Evolutionary conservation across 2,888 invertebrate genomes (phyloP).

Genomic region (Volucella inanis): DNA sequence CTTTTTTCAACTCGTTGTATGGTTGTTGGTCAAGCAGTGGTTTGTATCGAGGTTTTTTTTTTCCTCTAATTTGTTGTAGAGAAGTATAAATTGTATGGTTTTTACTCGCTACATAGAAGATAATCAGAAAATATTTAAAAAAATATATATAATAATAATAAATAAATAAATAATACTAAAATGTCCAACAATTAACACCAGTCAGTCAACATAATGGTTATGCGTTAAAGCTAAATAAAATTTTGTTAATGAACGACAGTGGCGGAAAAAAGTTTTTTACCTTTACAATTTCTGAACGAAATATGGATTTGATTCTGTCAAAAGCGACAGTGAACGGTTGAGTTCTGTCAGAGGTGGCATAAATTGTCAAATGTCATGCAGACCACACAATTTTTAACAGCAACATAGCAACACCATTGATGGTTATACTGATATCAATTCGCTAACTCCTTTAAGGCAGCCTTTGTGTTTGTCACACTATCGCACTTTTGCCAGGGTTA

Average conservation of each 20-base stretch:
- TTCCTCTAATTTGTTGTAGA: slow-evolving; percentile 30
- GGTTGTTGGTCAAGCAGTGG: slow-evolving; percentile 9
- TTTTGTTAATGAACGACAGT: slow-evolving; percentile 16
- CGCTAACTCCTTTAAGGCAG: no score
- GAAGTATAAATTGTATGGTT: background rate
- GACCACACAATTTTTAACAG: no score
- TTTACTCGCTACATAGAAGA: slow-evolving; percentile 12
- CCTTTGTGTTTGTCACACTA: no score
- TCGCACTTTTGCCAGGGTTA: no score
- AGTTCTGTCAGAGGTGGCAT: background rate
- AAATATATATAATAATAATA: no score
- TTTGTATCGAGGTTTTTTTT: slow-evolving; percentile 50
- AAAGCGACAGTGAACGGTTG: no score
- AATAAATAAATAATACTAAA: background rate
- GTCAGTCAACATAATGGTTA: background rate
- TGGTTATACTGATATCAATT: no score
- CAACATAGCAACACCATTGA: no score
- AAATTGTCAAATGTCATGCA: no score
- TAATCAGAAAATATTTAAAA: slow-evolving; percentile 9
- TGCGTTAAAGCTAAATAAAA: slow-evolving; percentile 4
- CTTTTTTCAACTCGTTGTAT: slow-evolving; percentile 22
- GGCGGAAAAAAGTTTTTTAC: background rate
- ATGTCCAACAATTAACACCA: background rate
- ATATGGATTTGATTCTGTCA: background rate
- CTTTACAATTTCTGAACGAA: no score